Evolutionary conservation across 35 echinoderm and acorn worm species (phyloP).

Genomic region (Eucidaris tribuloides): DNA sequence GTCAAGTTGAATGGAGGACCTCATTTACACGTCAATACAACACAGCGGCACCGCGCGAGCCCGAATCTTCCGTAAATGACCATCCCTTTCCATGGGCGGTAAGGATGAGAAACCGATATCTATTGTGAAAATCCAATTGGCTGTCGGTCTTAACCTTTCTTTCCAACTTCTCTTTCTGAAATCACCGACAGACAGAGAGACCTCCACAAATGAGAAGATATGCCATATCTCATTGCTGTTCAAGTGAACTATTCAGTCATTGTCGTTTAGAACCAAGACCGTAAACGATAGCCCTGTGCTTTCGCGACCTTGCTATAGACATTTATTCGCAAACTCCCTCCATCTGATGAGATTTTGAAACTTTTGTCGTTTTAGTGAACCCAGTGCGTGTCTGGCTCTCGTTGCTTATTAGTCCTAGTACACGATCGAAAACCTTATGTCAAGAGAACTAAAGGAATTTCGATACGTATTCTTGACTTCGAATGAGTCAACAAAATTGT

Average conservation of each 20-base stretch:
- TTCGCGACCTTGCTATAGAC: background rate
- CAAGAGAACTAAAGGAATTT: too few species aligned
- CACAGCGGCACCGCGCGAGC: background rate
- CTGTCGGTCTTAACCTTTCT: slow-evolving; percentile 2
- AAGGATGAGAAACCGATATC: slow-evolving; percentile 23
- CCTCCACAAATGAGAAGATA: background rate
- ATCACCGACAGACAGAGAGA: background rate
- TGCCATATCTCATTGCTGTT: background rate
- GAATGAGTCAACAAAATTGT: too few species aligned
- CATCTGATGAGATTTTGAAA: too few species aligned
- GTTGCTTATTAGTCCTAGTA: too few species aligned
- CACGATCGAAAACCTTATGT: too few species aligned
- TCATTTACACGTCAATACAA: slow-evolving; percentile 24
- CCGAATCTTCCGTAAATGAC: background rate
- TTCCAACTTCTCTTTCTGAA: slow-evolving; percentile 29
- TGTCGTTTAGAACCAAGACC: background rate
- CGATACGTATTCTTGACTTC: too few species aligned
- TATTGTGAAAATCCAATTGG: too few species aligned
- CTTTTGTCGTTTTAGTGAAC: too few species aligned
- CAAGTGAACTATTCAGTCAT: background rate
- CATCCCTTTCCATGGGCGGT: background rate
- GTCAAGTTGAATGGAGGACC: slow-evolving; percentile 13
- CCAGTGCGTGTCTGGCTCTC: too few species aligned
- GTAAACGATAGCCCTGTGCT: background rate
- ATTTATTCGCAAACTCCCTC: too few species aligned